Evolutionary conservation across 1,140 invertebrate species (phyloP), one percentile per base, ranked within the genome.

Genomic region (Drosophila obscura): DNA sequence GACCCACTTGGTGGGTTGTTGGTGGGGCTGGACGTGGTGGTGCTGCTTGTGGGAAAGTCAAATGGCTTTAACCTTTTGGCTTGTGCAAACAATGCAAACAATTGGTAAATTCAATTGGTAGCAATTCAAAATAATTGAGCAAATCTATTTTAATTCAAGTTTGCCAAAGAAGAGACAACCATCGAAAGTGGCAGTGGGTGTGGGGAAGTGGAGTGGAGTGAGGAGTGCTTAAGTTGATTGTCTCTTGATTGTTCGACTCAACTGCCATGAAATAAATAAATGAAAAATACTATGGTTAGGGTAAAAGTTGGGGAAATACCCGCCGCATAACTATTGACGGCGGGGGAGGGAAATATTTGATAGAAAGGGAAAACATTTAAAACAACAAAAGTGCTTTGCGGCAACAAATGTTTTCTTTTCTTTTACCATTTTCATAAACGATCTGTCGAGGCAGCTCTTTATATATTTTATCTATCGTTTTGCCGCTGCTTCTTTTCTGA

Each of bases 21-120:
- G 43, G 41, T 26, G 22, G 16, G 7, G 28, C 9, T 45, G n/a
- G 19, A 39, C 35, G 35, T 39, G 31, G 11, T 16, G 22, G 11
- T 24, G 22, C 35, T 39, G 28, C 43, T 16, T 58, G 60, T 65
- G 68, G 74, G 74, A 74, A 85, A 82, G 77, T 71, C 82, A 85
- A 87, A 63, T 80, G 74, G 45, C 31, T 75, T 87, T 81, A 80
- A 85, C 82, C 82, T 85, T 85, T 85, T 53, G 64, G 61, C 53
- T 61, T 65, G 63, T 56, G 55, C 56, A 64, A 82, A 80, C 76
- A 71, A 60, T 56, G 55, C 56, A 64, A 82, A 80, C 76, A 71
- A 60, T 77, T 72, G 51, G 73, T 49, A 68, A 76, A 68, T 77
- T 59, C 83, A 78, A 87, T 87, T 85, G 59, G 62, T 64, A 69